phyloP scores from a whole-genome alignment of 1,140 invertebrate species.

The Dinoponera quadriceps region DNA sequence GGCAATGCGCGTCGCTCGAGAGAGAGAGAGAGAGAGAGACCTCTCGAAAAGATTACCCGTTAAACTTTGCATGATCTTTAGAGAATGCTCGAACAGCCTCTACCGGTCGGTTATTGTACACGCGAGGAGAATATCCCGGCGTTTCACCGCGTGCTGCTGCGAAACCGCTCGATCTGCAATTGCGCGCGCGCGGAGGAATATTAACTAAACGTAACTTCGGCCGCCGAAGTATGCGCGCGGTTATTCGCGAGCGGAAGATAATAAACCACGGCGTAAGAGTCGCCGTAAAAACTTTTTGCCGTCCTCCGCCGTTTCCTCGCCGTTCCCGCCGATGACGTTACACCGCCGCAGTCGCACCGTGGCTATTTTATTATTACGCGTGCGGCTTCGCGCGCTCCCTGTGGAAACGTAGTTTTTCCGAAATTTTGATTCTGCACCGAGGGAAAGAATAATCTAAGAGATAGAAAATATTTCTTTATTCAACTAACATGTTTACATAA shows the following conservation, averaged over 20 bases:
- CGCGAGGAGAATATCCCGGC: neutral
- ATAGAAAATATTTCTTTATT: no score
- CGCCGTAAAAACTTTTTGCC: slow-evolving; percentile 35
- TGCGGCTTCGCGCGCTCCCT: slow-evolving; percentile 14
- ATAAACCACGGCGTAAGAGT: slow-evolving; percentile 47
- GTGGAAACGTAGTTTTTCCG: no score
- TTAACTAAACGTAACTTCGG: slow-evolving; percentile 47
- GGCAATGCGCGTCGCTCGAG: no score
- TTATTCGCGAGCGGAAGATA: slow-evolving; percentile 34
- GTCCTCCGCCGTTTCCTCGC: slow-evolving; percentile 14
- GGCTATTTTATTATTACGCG: slow-evolving; percentile 47
- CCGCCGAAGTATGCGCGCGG: slow-evolving; percentile 28
- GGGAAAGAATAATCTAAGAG: no score
- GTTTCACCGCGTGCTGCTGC: neutral
- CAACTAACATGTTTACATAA: no score
- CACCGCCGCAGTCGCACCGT: neutral
- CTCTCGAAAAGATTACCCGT: slow-evolving; percentile 35
- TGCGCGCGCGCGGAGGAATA: slow-evolving; percentile 12
- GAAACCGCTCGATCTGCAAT: slow-evolving; percentile 12
- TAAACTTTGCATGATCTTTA: slow-evolving; percentile 54
- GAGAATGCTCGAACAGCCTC: slow-evolving; percentile 20
- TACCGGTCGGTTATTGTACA: neutral
- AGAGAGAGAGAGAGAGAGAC: no score
- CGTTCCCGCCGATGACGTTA: neutral
- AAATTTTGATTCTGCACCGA: no score